phyloP scores from a whole-genome alignment of 1,140 invertebrate species.

The Drosophila fuyamai region DNA sequence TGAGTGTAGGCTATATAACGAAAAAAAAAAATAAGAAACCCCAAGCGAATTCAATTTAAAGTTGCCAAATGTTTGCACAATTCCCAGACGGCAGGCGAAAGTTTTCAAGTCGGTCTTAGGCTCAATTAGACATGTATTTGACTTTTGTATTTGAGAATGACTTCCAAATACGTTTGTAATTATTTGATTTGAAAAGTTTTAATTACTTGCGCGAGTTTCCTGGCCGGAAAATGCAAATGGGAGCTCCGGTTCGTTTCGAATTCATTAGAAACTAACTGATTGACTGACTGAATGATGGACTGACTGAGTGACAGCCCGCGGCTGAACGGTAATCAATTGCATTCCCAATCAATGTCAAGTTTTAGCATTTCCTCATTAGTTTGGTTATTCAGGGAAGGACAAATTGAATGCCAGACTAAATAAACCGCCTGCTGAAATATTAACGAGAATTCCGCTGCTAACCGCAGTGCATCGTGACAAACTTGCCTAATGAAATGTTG shows the following conservation, averaged over 20 bases:
- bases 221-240: constrained; percentile 34
- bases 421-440: constrained; percentile 36
- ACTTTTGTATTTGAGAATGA: constrained; percentile 75
- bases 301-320: constrained; percentile 44
- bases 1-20: constrained; percentile 85
- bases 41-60: constrained; percentile 34
- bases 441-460: constrained; percentile 34
- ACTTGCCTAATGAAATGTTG: constrained; percentile 18
- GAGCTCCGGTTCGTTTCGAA: constrained; percentile 17
- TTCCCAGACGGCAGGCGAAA: constrained; percentile 26
- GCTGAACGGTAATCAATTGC: constrained; percentile 60
- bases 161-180: constrained; percentile 73
- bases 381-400: constrained; percentile 49
- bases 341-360: constrained; percentile 71
- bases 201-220: constrained; percentile 71
- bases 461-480: not conserved
- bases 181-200: constrained; percentile 83
- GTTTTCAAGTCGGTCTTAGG: constrained; percentile 45
- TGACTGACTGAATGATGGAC: constrained; percentile 16
- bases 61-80: constrained; percentile 28
- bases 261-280: constrained; percentile 45
- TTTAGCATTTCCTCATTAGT: constrained; percentile 60
- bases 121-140: constrained; percentile 76
- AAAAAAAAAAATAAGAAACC: not conserved
- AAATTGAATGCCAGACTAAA: constrained; percentile 23